Evolutionary conservation across 1,140 invertebrate genomes (phyloP).

Genomic region (Microvelia longipes): DNA sequence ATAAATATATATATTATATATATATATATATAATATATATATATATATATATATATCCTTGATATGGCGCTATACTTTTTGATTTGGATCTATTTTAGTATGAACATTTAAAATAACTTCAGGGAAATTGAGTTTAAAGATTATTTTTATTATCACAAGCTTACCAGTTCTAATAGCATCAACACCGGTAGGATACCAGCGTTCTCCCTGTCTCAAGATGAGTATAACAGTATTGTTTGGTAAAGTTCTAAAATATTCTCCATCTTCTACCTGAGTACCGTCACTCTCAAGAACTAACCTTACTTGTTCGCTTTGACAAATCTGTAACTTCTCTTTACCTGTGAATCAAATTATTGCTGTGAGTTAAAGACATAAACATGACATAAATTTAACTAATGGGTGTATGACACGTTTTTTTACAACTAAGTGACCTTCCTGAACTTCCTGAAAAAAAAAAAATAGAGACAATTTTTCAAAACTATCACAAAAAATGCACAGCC

Average conservation of each 20-base stretch:
- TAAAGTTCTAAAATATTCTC: slow-evolving; percentile 80
- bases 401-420: background rate
- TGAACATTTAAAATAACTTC: too few species aligned
- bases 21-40: too few species aligned
- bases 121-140: too few species aligned
- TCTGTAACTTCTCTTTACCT: slow-evolving; percentile 80
- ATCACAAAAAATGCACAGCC: too few species aligned
- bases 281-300: slow-evolving; percentile 79
- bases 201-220: slow-evolving; percentile 68
- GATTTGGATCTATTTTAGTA: too few species aligned
- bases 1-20: too few species aligned
- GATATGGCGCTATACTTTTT: too few species aligned
- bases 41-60: too few species aligned
- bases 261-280: slow-evolving; percentile 89
- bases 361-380: background rate
- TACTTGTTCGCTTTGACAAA: slow-evolving; percentile 63
- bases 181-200: slow-evolving; percentile 78
- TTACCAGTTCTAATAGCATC: slow-evolving; percentile 82
- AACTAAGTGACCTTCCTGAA: background rate
- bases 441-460: background rate
- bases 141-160: too few species aligned
- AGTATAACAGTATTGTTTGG: slow-evolving; percentile 80
- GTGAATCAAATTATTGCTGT: background rate
- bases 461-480: background rate
- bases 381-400: background rate